Base-by-base conservation (phyloP, 2,888 invertebrate genomes). In the Apomyelois bistriatella region DNA sequence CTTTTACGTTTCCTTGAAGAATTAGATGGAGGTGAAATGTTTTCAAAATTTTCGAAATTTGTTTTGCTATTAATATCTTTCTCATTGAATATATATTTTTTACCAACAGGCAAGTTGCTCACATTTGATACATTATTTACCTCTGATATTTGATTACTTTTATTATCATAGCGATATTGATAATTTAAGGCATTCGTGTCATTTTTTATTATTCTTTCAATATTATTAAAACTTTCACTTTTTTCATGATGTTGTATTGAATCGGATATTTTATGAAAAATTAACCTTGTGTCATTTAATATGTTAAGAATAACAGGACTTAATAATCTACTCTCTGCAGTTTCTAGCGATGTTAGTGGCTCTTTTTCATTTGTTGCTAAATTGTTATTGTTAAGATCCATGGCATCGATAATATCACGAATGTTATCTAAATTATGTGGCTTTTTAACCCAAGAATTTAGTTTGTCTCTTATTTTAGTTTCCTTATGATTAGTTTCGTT, bases 321-420 rank as follows among this genome's bases (percentile, higher is more conserved):
- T 1, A 46, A 4, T 8, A 46, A 46, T 15, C 32, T 46, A 16
- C 32, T 46, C 12, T 46, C 40, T 13, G 40, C 49, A 1, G 30
- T 6, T 16, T 38, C 28, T n/a, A 50, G 38, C 2, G 35, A 12
- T 0, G 57, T 7, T 15, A 56, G 17, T 40, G 61, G 52, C 49
- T 53, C 68, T 41, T 71, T 70, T 70, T 89, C 87, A 30, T 70
- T 79, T 61, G 72, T 82, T 48, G 62, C 64, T 40, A 85, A 68
- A 58, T 52, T 61, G 7, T 70, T 64, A 7, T 76, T 72, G 40
- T 58, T 65, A 4, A 46, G 37, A 60, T 86, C 78, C 52, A 88
- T 61, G 43, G 73, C 77, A 57, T 85, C 69, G 54, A 90, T 87
- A 52, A 90, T 81, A 58, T 90, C 89, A 43, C 72, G 76, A 60